These are phyloP conservation scores for Drosophila ogumai DNA, from an alignment of 1,140 invertebrate species.

Conservation along the genomic window DNA sequence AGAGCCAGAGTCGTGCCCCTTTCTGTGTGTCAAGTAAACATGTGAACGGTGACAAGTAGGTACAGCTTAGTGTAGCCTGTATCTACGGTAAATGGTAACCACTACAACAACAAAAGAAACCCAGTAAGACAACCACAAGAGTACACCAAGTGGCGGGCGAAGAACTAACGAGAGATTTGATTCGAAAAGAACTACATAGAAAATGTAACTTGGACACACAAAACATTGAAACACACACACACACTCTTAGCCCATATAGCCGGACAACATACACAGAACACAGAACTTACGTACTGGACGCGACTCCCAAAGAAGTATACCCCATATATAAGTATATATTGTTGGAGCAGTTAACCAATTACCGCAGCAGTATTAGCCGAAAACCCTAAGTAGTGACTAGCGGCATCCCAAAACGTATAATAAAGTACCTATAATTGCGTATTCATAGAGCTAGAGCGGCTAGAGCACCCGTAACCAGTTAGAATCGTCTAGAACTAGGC, in stretches of 20 bases:
- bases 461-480: conserved; percentile 45
- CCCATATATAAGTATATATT: conserved; percentile 24
- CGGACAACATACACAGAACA: conserved; percentile 3
- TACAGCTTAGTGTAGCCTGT: conserved; percentile 67
- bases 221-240: conserved; percentile 2
- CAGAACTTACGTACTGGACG: conserved; percentile 28
- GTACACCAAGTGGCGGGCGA: conserved; percentile 24
- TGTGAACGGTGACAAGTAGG: conserved; percentile 69
- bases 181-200: conserved; percentile 49
- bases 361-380: conserved; percentile 38
- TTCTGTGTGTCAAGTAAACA: conserved; percentile 51
- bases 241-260: conserved; percentile 35
- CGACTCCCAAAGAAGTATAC: conserved; percentile 23
- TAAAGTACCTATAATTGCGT: conserved; percentile 22
- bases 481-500: conserved; percentile 42
- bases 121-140: conserved; percentile 35
- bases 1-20: conserved; percentile 25
- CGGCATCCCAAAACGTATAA: conserved; percentile 25
- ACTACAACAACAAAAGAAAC: conserved; percentile 20
- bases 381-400: conserved; percentile 40
- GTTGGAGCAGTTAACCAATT: conserved; percentile 52
- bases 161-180: conserved; percentile 38
- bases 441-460: conserved; percentile 44
- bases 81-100: conserved; percentile 61
- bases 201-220: conserved; percentile 31